Evolutionary conservation across 2,797 vertebrate genomes (phyloP), one percentile per base, ranked within the genome.

Genomic region (Pristis pectinata): DNA sequence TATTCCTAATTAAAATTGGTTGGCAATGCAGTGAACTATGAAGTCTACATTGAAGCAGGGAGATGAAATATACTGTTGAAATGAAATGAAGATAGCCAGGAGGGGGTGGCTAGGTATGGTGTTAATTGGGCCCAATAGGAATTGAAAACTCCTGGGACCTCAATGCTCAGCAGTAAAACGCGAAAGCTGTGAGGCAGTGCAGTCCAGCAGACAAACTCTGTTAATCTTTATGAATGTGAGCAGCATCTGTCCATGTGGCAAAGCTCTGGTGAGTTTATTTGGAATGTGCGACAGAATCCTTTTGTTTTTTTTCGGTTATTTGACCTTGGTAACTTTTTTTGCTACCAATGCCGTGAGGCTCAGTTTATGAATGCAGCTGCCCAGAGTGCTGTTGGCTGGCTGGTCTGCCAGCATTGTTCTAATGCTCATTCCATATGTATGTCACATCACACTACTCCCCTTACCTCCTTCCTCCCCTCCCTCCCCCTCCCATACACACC

Each of bases 51-150:
- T 67, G 70, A 41, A 15, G 27, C 41, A 74, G 30, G 70, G 44
- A 94, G 92, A 76, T 94, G 27, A 94, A 76, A 76, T 94, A n/a
- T 53, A 94, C 94, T 93, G 67, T 72, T 93, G 67, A 72, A 72
- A 94, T 72, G 41, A 93, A 93, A 93, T 53, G 92, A 76, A 76
- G 70, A 76, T 76, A 76, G 92, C 44, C 70, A 94, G 67, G 92
- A 93, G 67, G 67, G 97, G 96, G 96, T 95, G 95, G 96, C 96
- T 94, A 97, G 97, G 96, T 96, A 94, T 95, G 91, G 96, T 97
- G 97, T 97, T 97, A 97, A 97, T 97, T 97, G 96, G 97, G 97
- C 97, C 97, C 97, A 94, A 96, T 96, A 97, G 97, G 97, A 97
- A 97, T 97, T 97, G 96, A 95, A 72, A 72, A 95, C 95, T 96